Conservation (phyloP, 2,797 vertebrate species). For the Diplodus sargus region DNA sequence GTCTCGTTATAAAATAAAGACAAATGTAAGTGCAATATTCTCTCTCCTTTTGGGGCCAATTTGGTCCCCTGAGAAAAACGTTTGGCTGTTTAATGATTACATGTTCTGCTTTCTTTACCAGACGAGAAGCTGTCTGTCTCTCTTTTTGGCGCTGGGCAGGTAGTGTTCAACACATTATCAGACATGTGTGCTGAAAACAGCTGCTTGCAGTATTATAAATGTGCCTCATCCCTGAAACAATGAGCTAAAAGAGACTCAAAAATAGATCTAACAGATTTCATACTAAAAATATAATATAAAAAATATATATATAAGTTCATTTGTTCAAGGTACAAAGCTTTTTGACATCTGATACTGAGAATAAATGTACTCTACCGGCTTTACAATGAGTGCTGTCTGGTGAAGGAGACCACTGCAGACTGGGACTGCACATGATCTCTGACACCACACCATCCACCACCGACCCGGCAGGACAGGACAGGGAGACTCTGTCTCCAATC, state of each 20-base stretch:
- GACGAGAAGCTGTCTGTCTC: neutral
- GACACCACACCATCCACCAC: constrained; percentile 77
- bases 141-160: neutral
- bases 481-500: constrained; percentile 87
- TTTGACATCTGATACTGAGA: neutral
- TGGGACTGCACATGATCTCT: constrained; percentile 86
- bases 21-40: neutral
- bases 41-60: too few relatives aligned
- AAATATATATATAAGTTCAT: neutral
- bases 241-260: too few relatives aligned
- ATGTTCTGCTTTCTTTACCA: neutral
- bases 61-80: too few relatives aligned
- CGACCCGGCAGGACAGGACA: constrained; percentile 85
- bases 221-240: neutral
- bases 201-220: too few relatives aligned
- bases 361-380: constrained; percentile 73
- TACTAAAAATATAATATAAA: too few relatives aligned
- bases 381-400: constrained; percentile 77
- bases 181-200: neutral
- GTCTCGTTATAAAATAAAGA: too few relatives aligned
- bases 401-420: constrained; percentile 91
- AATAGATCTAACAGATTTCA: too few relatives aligned
- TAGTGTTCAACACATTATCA: neutral
- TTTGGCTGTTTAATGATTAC: neutral
- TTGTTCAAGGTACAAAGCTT: neutral